Evolutionary conservation across 2,888 invertebrate genomes (phyloP), one percentile per base, ranked within the genome.

Genomic region (Pollenia griseotomentosa): DNA sequence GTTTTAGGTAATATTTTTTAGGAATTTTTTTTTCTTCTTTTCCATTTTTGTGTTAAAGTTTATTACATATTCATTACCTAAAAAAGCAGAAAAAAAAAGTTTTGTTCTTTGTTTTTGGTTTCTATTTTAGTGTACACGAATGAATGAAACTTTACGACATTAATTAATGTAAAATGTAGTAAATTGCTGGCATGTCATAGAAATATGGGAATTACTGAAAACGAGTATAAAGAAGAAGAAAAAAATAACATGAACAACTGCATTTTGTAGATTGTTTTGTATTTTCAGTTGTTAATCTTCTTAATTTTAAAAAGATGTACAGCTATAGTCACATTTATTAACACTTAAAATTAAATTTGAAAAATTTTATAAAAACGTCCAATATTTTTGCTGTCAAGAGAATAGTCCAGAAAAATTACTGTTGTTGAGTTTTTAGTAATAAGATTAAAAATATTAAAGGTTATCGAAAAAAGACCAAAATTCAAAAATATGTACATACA

Each of bases 81-180:
- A 16, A 63, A 33, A 19, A 48, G 23, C 7, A 33, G 33, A 42
- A 77, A 44, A 51, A 14, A 73, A 73, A 75, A 77, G 42, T 57
- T 65, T 74, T 59, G 11, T n/a, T 16, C 10, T 46, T 74, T n/a
- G 33, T n/a, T 11, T 57, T 48, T 57, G 10, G 53, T 19, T 73
- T 46, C 33, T 23, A 14, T 9, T 77, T 66, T 66, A 44, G 23
- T 77, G 19, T 42, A 14, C 10, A 42, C 44, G 61, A 23, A 12
- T 10, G 46, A 16, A 63, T 33, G 33, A 55, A 71, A 73, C 81
- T 81, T 65, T 65, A 77, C 51, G 68, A 82, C 78, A 68, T 82
- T 86, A 74, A 82, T 86, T 86, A 78, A 86, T 82, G 78, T 82
- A 61, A 61, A 86, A 63, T 81, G 85, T 40, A 77, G 71, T 65